Evolutionary conservation across 2,797 vertebrate genomes (phyloP).

Genomic region (Phrynocephalus forsythii): DNA sequence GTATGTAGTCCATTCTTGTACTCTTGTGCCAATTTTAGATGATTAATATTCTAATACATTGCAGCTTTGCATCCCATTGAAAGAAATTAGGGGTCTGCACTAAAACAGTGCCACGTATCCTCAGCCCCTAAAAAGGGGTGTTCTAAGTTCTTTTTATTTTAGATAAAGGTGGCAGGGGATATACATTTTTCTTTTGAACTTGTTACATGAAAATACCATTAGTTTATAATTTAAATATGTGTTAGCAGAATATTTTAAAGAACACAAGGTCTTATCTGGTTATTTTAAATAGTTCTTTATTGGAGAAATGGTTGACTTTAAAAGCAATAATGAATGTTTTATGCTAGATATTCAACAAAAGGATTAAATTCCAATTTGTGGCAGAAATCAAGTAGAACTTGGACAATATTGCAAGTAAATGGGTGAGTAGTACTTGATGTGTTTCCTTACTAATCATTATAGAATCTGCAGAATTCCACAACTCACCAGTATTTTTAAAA

Average conservation of each 20-base stretch:
- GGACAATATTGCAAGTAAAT: neutral
- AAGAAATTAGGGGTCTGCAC: neutral
- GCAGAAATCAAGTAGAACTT: neutral
- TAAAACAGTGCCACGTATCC: neutral
- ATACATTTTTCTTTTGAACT: constrained; percentile 3
- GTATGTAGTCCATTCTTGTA: neutral
- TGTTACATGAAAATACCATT: neutral
- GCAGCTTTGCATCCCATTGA: neutral
- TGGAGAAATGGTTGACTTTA: neutral
- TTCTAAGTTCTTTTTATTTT: too few relatives aligned
- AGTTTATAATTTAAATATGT: neutral
- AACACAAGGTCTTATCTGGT: neutral
- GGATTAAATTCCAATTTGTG: neutral
- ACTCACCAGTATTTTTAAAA: neutral
- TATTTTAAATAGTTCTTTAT: constrained; percentile 3
- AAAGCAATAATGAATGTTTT: neutral
- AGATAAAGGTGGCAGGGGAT: neutral
- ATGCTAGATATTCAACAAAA: neutral
- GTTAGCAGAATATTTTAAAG: neutral
- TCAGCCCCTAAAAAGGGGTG: too few relatives aligned
- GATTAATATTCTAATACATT: neutral
- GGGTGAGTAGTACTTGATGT: neutral
- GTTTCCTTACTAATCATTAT: neutral
- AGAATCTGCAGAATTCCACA: neutral
- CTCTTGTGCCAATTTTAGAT: neutral